Percentiles rank a stretch among this genome's conserved stretches.
These are phyloP conservation scores for Oopsacas minuta DNA, from an alignment of 37 sponge, comb jelly and placozoan genomes.

Conservation along the genomic window DNA sequence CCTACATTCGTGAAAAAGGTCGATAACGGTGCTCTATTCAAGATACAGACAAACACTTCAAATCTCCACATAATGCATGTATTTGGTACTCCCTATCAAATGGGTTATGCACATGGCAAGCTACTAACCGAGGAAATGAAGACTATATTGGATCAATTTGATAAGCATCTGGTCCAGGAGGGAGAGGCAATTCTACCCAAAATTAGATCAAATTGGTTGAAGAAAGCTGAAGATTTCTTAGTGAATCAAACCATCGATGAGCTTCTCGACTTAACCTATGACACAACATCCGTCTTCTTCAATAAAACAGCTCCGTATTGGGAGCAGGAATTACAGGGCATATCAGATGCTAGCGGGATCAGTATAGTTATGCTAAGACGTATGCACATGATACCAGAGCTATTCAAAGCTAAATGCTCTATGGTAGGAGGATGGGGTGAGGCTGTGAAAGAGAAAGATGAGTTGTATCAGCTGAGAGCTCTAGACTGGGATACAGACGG, in stretches of 20 bases:
- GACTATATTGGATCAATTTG: constrained; percentile 21
- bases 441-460: background rate
- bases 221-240: constrained; percentile 9
- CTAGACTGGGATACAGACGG: constrained; percentile 43
- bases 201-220: background rate
- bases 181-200: background rate
- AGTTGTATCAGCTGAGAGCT: constrained; percentile 27
- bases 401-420: constrained; percentile 48
- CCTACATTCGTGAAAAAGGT: constrained; percentile 24
- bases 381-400: constrained; percentile 49
- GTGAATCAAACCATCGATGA: constrained; percentile 1
- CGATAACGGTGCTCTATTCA: constrained; percentile 38
- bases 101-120: constrained; percentile 49
- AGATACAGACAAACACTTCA: background rate
- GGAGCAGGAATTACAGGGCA: constrained; percentile 33
- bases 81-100: constrained; percentile 35
- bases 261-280: background rate
- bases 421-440: constrained; percentile 50
- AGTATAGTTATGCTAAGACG: constrained; percentile 26
- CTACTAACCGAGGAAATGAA: constrained; percentile 27
- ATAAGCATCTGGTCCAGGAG: constrained; percentile 20
- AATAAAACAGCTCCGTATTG: constrained; percentile 32
- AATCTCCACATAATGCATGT: constrained; percentile 27
- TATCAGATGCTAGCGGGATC: constrained; percentile 36
- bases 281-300: background rate